phyloP scores from a whole-genome alignment of 1,140 invertebrate genomes.

The Augochlora pura region DNA sequence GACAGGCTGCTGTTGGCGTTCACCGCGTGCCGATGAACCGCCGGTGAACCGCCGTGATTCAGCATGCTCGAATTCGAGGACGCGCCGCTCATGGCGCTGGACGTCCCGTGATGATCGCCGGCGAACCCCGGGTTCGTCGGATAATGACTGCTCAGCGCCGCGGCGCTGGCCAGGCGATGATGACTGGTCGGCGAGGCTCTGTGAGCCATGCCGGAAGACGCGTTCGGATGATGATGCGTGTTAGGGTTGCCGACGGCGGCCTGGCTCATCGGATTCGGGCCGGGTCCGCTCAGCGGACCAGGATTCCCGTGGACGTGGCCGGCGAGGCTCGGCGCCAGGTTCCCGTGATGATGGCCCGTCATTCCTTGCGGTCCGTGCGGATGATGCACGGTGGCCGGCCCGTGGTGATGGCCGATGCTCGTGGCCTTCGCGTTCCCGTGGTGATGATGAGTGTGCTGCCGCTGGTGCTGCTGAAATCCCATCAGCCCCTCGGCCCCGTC shows the following conservation, averaged over 20 bases:
- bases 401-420: conserved; percentile 49
- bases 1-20: conserved; percentile 66
- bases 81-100: conserved; percentile 66
- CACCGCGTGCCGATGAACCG: conserved; percentile 65
- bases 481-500: conserved; percentile 54
- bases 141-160: conserved; percentile 29
- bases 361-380: conserved; percentile 47
- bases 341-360: conserved; percentile 65
- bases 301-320: conserved; percentile 50
- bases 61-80: conserved; percentile 72
- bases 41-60: conserved; percentile 67
- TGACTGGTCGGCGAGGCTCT: conserved; percentile 48
- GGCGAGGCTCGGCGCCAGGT: conserved; percentile 34
- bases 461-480: conserved; percentile 62
- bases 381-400: conserved; percentile 44
- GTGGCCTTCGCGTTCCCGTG: conserved; percentile 55
- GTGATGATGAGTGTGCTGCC: conserved; percentile 66
- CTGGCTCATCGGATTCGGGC: conserved; percentile 21
- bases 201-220: conserved; percentile 39
- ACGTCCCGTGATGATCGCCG: conserved; percentile 55
- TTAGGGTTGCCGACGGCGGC: neutral
- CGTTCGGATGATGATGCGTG: conserved; percentile 47
- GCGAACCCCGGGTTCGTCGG: conserved; percentile 42
- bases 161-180: conserved; percentile 33
- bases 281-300: conserved; percentile 15